These are phyloP conservation scores for Barbus barbus DNA, from an alignment of 2,113 vertebrate species.

Conservation along the genomic window DNA sequence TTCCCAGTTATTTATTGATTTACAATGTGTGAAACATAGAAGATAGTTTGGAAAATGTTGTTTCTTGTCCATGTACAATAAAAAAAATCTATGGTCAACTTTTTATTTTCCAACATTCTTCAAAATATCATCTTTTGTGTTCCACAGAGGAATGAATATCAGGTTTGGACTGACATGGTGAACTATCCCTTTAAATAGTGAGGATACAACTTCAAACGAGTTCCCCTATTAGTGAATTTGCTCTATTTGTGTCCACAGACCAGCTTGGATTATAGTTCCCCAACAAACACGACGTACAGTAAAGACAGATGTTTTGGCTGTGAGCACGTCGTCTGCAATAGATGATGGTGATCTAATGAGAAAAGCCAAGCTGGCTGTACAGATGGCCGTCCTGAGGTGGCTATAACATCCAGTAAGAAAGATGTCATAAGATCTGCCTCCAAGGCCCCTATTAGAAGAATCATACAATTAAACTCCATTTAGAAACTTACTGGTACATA, in stretches of 20 bases:
- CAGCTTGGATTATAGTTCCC: constrained; percentile 24
- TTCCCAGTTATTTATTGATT: no score
- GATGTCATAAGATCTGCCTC: constrained; percentile 52
- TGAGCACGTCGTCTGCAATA: constrained; percentile 56
- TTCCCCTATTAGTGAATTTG: constrained; percentile 25
- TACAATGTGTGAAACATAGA: no score
- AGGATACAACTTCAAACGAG: background rate
- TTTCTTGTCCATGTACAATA: no score
- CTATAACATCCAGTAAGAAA: constrained; percentile 54
- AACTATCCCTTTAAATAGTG: background rate
- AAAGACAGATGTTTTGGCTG: constrained; percentile 57
- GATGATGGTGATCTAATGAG: constrained; percentile 68
- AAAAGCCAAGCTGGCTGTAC: constrained; percentile 68
- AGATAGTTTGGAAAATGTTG: no score
- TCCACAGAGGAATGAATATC: background rate
- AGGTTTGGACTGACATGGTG: background rate
- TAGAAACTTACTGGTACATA: constrained; percentile 22
- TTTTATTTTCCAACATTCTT: no score
- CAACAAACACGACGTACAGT: constrained; percentile 30
- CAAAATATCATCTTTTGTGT: no score
- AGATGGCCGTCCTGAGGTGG: constrained; percentile 67
- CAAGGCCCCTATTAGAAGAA: constrained; percentile 53
- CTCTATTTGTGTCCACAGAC: constrained; percentile 24
- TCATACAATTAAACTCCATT: constrained; percentile 50
- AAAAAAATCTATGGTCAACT: no score